Evolutionary conservation across 2,113 vertebrate species (phyloP).

Genomic region (Anser cygnoides): DNA sequence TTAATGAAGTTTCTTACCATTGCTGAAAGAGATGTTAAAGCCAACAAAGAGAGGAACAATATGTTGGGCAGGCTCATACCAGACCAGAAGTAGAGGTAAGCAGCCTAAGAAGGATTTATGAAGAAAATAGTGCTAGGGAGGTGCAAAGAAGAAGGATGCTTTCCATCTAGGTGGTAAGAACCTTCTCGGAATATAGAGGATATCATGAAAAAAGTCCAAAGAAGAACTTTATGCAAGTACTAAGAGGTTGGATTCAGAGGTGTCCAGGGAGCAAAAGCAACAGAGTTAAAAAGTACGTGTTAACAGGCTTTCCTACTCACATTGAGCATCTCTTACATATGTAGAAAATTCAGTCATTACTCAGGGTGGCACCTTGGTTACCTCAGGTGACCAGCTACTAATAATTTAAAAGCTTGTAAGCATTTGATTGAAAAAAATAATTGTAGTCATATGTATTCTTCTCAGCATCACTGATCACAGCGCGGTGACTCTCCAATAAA

Average conservation of each 20-base stretch:
- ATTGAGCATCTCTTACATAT: neutral
- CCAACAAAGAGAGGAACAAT: neutral
- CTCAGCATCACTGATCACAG: neutral
- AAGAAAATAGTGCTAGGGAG: neutral
- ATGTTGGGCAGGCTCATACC: neutral
- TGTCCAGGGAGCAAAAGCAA: neutral
- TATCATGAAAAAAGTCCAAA: neutral
- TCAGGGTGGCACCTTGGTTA: neutral
- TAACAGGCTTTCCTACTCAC: neutral
- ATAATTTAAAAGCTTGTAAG: neutral
- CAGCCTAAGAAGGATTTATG: neutral
- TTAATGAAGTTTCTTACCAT: neutral
- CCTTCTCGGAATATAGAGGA: neutral
- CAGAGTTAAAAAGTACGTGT: neutral
- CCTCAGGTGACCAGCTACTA: neutral
- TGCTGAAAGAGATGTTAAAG: neutral
- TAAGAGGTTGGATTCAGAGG: neutral
- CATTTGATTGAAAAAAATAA: neutral
- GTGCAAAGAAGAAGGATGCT: neutral
- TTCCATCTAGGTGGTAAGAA: neutral
- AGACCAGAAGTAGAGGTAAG: neutral
- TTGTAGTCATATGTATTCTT: neutral
- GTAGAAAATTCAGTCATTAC: neutral
- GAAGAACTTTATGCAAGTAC: neutral
- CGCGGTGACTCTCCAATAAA: neutral